Evolutionary conservation across 1,140 invertebrate genomes (phyloP).

Genomic region (Bicyclus anynana): DNA sequence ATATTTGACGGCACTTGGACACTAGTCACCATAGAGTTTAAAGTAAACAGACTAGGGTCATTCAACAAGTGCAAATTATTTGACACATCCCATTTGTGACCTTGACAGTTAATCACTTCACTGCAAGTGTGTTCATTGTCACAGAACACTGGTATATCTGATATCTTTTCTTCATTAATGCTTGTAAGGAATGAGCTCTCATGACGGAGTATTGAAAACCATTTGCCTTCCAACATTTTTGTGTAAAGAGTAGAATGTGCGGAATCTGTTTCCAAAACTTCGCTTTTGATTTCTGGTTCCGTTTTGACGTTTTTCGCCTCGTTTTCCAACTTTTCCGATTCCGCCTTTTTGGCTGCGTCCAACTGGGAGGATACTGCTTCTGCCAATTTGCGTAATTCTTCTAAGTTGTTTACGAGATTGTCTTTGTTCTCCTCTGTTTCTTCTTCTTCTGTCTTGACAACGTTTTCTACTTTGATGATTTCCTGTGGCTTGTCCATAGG

Average conservation of each 20-base stretch:
- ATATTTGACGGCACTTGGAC: conserved; percentile 61
- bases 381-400: conserved; percentile 77
- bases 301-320: conserved; percentile 68
- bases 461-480: conserved; percentile 63
- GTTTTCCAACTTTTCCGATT: conserved; percentile 75
- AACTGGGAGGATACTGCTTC: conserved; percentile 76
- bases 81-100: conserved; percentile 79
- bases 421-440: conserved; percentile 57
- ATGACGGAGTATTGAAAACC: conserved; percentile 78
- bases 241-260: conserved; percentile 57
- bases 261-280: conserved; percentile 63
- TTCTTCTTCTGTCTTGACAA: conserved; percentile 48
- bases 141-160: conserved; percentile 41
- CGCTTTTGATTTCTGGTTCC: conserved; percentile 74
- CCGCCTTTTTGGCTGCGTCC: conserved; percentile 70
- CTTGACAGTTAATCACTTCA: conserved; percentile 74
- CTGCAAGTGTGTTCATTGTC: conserved; percentile 73
- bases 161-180: conserved; percentile 47
- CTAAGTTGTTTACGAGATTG: conserved; percentile 71
- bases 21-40: conserved; percentile 75
- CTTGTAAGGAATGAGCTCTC: conserved; percentile 63
- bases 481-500: conserved; percentile 62
- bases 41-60: conserved; percentile 74
- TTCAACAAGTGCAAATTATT: conserved; percentile 78
- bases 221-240: conserved; percentile 73